Evolutionary conservation across 1,140 invertebrate species (phyloP).

Genomic region (Meloidogyne chitwoodi): DNA sequence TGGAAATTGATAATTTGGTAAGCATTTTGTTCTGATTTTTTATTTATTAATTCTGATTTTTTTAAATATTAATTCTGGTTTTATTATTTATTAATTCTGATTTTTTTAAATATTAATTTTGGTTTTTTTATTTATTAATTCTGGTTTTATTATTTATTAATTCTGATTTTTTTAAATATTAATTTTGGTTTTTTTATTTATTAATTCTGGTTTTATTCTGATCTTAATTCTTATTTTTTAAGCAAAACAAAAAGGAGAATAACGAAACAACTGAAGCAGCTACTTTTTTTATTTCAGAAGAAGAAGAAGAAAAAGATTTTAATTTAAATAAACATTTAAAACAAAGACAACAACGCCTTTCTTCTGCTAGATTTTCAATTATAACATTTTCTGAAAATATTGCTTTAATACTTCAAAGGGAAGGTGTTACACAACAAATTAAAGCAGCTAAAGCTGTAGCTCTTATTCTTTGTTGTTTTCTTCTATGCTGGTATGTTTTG

Average conservation of each 20-base stretch:
- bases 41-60: too few relatives aligned
- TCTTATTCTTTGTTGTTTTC: constrained; percentile 28
- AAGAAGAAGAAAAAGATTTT: neutral
- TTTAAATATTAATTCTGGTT: too few relatives aligned
- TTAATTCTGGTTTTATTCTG: too few relatives aligned
- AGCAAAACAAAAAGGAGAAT: too few relatives aligned
- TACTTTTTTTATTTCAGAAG: neutral
- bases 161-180: too few relatives aligned
- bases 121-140: too few relatives aligned
- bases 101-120: too few relatives aligned
- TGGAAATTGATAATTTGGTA: neutral
- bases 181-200: too few relatives aligned
- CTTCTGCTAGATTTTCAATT: constrained; percentile 23
- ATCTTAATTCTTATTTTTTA: too few relatives aligned
- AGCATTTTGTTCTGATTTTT: too few relatives aligned
- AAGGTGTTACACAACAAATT: constrained; percentile 27
- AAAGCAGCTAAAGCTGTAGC: constrained; percentile 36
- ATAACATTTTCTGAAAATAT: constrained; percentile 31
- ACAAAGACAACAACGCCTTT: constrained; percentile 15
- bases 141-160: too few relatives aligned
- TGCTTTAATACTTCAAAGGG: constrained; percentile 31
- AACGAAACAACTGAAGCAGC: neutral
- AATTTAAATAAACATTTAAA: constrained; percentile 2
- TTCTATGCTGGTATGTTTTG: constrained; percentile 18
- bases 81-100: too few relatives aligned